phyloP scores from a whole-genome alignment of 2,113 vertebrate genomes.

The Paralichthys olivaceus region DNA sequence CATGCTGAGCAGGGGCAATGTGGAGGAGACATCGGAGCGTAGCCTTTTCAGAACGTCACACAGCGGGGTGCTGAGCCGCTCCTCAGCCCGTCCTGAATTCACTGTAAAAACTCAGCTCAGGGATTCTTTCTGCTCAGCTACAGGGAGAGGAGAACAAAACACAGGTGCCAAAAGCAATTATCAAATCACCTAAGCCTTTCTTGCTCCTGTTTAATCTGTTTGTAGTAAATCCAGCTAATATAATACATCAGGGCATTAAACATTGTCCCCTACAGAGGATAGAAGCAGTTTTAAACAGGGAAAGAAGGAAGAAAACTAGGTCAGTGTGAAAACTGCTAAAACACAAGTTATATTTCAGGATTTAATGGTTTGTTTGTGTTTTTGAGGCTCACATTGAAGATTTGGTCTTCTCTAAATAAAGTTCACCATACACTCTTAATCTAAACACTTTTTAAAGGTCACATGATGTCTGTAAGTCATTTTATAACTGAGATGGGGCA shows the following conservation, averaged over 20 bases:
- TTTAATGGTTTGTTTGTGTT: neutral
- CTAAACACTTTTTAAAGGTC: neutral
- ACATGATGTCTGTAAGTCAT: neutral
- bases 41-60: slow-evolving; percentile 42
- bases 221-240: slow-evolving; percentile 77
- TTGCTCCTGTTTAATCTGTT: slow-evolving; percentile 76
- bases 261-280: slow-evolving; percentile 61
- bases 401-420: neutral
- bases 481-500: too few species aligned
- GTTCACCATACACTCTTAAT: neutral
- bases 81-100: slow-evolving; percentile 21
- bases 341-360: slow-evolving; percentile 16
- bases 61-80: slow-evolving; percentile 44
- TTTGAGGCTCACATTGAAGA: neutral
- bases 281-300: slow-evolving; percentile 67
- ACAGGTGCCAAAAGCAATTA: slow-evolving; percentile 77
- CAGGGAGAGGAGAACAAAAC: slow-evolving; percentile 68
- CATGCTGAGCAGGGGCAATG: slow-evolving; percentile 73
- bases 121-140: slow-evolving; percentile 64
- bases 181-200: slow-evolving; percentile 77
- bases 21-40: slow-evolving; percentile 48
- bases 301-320: slow-evolving; percentile 68
- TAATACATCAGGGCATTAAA: slow-evolving; percentile 73
- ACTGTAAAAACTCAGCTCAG: slow-evolving; percentile 59
- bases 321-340: slow-evolving; percentile 63